phyloP scores from a whole-genome alignment of 1,140 invertebrate genomes.

The Cryptotermes secundus region DNA sequence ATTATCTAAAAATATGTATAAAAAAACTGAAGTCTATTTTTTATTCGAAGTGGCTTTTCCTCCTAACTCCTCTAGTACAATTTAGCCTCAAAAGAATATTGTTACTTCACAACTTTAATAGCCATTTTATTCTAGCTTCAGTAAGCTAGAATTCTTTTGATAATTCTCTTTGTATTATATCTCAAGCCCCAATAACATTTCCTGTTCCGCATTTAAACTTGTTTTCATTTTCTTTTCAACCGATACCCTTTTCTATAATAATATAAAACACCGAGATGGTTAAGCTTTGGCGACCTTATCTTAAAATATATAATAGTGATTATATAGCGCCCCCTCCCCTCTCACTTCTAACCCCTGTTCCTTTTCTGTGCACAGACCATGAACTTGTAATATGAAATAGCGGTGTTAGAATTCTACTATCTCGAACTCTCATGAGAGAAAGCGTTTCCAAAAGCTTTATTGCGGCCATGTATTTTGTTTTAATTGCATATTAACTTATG shows the following conservation, averaged over 20 bases:
- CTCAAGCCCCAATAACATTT: background rate
- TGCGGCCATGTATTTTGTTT: slow-evolving; percentile 25
- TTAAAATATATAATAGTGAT: slow-evolving; percentile 21
- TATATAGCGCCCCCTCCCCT: background rate
- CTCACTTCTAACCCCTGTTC: background rate
- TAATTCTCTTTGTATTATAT: slow-evolving; percentile 2
- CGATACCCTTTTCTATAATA: slow-evolving; percentile 9
- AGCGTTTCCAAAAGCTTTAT: slow-evolving; percentile 17
- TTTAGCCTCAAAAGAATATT: background rate
- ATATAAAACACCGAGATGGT: background rate
- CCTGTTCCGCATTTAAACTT: background rate
- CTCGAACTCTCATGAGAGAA: background rate
- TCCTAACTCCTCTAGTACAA: background rate
- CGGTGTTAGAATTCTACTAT: background rate
- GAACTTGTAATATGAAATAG: slow-evolving; percentile 18
- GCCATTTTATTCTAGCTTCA: background rate
- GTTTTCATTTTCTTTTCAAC: background rate
- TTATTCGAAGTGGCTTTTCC: background rate
- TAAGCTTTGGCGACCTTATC: background rate
- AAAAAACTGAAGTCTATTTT: background rate
- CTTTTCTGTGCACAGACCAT: background rate
- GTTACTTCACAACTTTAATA: background rate
- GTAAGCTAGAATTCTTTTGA: background rate
- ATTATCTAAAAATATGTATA: background rate
- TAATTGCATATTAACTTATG: slow-evolving; percentile 24